phyloP scores from a whole-genome alignment of 1,140 invertebrate species.

The Proales similis region DNA sequence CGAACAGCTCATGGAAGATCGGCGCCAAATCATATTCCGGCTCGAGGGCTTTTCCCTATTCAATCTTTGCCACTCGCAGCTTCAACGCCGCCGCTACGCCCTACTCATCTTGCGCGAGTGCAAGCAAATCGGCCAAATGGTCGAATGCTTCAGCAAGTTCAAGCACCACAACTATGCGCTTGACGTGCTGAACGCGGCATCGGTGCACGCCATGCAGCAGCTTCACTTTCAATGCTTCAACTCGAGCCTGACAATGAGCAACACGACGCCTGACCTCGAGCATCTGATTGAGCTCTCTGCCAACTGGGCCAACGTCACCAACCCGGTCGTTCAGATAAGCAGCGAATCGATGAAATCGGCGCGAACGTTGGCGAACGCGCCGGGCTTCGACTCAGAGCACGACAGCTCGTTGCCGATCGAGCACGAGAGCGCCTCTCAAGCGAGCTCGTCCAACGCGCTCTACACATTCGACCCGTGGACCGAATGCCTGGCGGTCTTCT shows the following conservation, averaged over 20 bases:
- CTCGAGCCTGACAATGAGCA: neutral
- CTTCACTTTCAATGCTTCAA: constrained; percentile 32
- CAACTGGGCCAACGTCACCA: constrained; percentile 62
- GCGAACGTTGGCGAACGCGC: no score
- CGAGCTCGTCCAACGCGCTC: neutral
- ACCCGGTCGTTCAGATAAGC: neutral
- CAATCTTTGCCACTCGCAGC: constrained; percentile 13
- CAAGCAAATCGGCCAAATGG: constrained; percentile 9
- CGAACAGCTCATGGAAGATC: constrained; percentile 40
- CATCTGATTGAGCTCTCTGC: constrained; percentile 86
- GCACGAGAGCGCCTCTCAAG: neutral
- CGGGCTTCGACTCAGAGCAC: no score
- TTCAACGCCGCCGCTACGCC: neutral
- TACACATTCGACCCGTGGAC: constrained; percentile 64
- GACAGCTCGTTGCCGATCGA: no score
- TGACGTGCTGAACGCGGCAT: constrained; percentile 11
- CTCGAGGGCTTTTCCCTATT: constrained; percentile 28
- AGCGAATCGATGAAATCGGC: neutral
- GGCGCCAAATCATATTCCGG: constrained; percentile 19
- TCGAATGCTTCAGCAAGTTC: constrained; percentile 17
- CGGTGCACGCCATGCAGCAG: neutral
- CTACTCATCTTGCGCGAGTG: constrained; percentile 18
- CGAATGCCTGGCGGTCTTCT: constrained; percentile 71
- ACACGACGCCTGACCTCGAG: constrained; percentile 70
- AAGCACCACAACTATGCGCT: constrained; percentile 6